Evolutionary conservation across 2,113 vertebrate genomes (phyloP), one percentile per base, ranked within the genome.

Genomic region (Trogon surrucura): DNA sequence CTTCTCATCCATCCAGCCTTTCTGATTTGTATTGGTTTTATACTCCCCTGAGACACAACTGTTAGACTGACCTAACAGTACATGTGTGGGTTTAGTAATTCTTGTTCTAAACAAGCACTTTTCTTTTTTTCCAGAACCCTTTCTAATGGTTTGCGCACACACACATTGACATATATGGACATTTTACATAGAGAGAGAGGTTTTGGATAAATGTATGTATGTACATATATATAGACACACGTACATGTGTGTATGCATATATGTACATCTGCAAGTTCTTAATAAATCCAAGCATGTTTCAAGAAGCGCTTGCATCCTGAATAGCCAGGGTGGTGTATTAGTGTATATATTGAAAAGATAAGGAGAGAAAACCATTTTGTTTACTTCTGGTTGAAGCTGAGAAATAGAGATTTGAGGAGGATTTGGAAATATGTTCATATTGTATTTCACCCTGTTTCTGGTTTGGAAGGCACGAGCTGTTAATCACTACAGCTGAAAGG

Each of bases 391-490:
- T 93, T 88, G 60, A 50, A 81, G 70, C 72, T 74, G 65, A 90
- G 69, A 85, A 95, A 80, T 67, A 57, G 1, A 81, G 61, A 30
- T 81, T 86, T 89, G 85, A 74, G 82, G 61, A 78, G 11, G 74
- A 74, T 6, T 3, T 53, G 57, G 22, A 70, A 70, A 48, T 80
- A 36, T 62, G 22, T 85, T 95, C 66, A 57, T 73, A 27, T 70
- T 70, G 36, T 78, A 30, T 84, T 89, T 93, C 73, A 79, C 61
- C 48, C 85, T 77, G 30, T 71, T 90, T 79, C 83, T 81, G 73
- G 20, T 94, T 91, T 87, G 62, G 82, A 77, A 95, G 96, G 54
- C 88, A 84, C 50, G 72, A 85, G 32, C 47, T 84, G 45, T 75
- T 89, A 45, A 65, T 48, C 61, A 13, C 41, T 92, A 88, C 83